Evolutionary conservation across 2,113 vertebrate genomes (phyloP).

Genomic region (Rana temporaria): DNA sequence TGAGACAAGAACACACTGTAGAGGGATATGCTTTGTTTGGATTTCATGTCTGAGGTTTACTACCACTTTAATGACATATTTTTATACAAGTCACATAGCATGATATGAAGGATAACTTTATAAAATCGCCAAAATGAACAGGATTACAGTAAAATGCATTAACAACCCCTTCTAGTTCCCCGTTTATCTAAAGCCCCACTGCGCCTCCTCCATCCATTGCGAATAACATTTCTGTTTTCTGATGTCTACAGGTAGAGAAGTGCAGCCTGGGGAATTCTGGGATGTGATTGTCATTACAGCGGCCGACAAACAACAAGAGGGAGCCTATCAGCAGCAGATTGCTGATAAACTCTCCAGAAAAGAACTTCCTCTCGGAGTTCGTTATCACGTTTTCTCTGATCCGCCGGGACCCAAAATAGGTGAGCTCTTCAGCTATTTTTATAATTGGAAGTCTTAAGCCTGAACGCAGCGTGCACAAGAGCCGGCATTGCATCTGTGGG

Average conservation of each 20-base stretch:
- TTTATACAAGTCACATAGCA: too few species aligned
- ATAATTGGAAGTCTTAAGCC: slow-evolving; percentile 44
- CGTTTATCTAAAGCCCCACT: too few species aligned
- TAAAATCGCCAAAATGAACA: too few species aligned
- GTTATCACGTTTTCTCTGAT: slow-evolving; percentile 85
- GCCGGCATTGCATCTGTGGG: slow-evolving; percentile 11
- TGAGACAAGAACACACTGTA: too few species aligned
- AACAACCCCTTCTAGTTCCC: too few species aligned
- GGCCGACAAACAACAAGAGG: slow-evolving; percentile 80
- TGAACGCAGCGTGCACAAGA: background rate
- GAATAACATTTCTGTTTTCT: too few species aligned
- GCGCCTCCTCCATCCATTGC: too few species aligned
- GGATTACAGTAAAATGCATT: too few species aligned
- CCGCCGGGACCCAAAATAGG: slow-evolving; percentile 87
- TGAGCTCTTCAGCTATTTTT: slow-evolving; percentile 61
- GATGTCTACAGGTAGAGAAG: slow-evolving; percentile 69
- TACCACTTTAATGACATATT: too few species aligned
- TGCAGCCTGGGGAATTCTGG: slow-evolving; percentile 79
- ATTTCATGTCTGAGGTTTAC: too few species aligned
- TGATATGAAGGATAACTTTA: too few species aligned
- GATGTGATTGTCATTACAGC: slow-evolving; percentile 87
- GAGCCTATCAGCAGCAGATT: slow-evolving; percentile 83
- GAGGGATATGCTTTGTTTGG: too few species aligned
- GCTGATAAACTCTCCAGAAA: slow-evolving; percentile 75
- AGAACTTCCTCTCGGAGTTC: slow-evolving; percentile 80